These are phyloP conservation scores for Ammodytes marinus DNA, from an alignment of 2,113 vertebrate genomes.

Conservation along the genomic window DNA sequence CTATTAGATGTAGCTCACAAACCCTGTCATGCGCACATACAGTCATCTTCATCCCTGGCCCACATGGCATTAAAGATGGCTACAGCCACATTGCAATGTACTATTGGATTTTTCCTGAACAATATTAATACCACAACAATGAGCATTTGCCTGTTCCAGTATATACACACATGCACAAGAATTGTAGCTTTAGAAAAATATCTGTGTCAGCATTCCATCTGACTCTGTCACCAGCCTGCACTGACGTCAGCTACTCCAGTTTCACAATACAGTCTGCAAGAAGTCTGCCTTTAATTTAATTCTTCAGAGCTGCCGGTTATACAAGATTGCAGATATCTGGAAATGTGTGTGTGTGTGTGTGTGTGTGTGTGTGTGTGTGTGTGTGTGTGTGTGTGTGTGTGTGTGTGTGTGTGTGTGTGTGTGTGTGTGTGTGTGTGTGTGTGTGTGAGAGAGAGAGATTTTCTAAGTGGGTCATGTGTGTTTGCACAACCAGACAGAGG, in stretches of 20 bases:
- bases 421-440: conserved; percentile 19
- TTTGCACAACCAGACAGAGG: conserved; percentile 56
- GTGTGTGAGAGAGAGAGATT: conserved; percentile 21
- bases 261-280: conserved; percentile 52
- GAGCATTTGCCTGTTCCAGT: not conserved
- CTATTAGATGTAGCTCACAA: not conserved
- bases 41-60: not conserved
- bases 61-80: not conserved
- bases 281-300: conserved; percentile 62
- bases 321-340: conserved; percentile 37
- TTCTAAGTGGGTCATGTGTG: conserved; percentile 73
- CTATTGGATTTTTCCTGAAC: conserved; percentile 6
- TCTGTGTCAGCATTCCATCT: conserved; percentile 43
- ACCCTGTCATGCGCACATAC: not conserved
- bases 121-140: conserved; percentile 6
- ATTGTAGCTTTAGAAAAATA: not conserved
- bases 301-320: conserved; percentile 53
- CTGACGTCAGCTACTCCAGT: conserved; percentile 61
- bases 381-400: conserved; percentile 1
- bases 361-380: conserved; percentile 24
- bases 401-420: conserved; percentile 19
- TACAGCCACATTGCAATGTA: conserved; percentile 9
- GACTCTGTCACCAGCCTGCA: conserved; percentile 30
- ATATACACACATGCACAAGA: not conserved
- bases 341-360: conserved; percentile 14